Evolutionary conservation across 1,140 invertebrate genomes (phyloP).

Genomic region (Arion vulgaris): DNA sequence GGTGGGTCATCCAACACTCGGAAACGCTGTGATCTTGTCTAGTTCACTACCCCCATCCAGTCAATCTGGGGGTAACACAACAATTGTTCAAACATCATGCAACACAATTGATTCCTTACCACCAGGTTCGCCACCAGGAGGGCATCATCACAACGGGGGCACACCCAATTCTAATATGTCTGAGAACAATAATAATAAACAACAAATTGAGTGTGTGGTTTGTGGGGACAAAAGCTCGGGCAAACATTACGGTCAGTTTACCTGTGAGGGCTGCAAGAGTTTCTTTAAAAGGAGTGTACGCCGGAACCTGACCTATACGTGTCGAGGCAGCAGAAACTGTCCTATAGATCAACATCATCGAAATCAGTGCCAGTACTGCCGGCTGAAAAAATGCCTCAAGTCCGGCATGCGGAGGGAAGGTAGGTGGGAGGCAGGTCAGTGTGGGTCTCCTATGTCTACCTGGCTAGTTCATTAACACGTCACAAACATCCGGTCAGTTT

Average conservation of each 20-base stretch:
- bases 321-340: slow-evolving; percentile 95
- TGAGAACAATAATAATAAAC: slow-evolving; percentile 62
- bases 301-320: slow-evolving; percentile 97
- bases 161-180: slow-evolving; percentile 46
- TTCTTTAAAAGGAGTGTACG: slow-evolving; percentile 96
- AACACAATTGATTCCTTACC: slow-evolving; percentile 45
- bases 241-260: slow-evolving; percentile 99
- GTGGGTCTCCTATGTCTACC: slow-evolving; percentile 9
- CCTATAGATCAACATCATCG: slow-evolving; percentile 99
- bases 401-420: slow-evolving; percentile 99
- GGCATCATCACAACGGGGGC: slow-evolving; percentile 42
- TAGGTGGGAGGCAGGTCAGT: slow-evolving; percentile 76
- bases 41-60: not conserved
- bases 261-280: slow-evolving; percentile 93
- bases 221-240: slow-evolving; percentile 99
- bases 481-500: not conserved
- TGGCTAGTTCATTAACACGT: not conserved
- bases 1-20: slow-evolving; percentile 20
- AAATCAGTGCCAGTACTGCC: slow-evolving; percentile 98
- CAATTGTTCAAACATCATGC: slow-evolving; percentile 43
- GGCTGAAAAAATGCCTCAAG: slow-evolving; percentile 99
- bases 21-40: not conserved
- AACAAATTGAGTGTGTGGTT: slow-evolving; percentile 88
- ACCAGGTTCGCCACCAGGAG: slow-evolving; percentile 50
- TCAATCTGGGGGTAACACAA: slow-evolving; percentile 50